Evolutionary conservation across 2,113 vertebrate species (phyloP).

Genomic region (Propithecus coquereli): DNA sequence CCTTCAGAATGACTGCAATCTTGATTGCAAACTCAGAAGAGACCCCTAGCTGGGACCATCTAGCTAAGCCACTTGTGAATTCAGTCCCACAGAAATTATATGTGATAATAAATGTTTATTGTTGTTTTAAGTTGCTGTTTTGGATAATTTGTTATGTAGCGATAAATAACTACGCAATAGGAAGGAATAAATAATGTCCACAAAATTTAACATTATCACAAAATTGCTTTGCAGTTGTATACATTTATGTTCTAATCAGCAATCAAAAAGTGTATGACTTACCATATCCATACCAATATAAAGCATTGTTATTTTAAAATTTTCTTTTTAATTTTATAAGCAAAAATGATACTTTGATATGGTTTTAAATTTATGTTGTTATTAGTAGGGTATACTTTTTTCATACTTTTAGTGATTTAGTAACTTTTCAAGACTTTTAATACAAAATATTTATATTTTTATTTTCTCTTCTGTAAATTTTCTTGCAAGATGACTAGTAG

Average conservation of each 20-base stretch:
- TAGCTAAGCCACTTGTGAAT: not conserved
- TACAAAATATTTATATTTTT: not conserved
- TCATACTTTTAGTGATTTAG: not conserved
- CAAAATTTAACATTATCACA: not conserved
- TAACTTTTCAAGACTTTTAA: not conserved
- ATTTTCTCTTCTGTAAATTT: not conserved
- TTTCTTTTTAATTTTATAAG: not conserved
- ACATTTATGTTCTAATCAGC: not conserved
- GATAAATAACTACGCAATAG: not conserved
- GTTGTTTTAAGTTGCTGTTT: not conserved
- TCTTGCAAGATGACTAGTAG: not conserved
- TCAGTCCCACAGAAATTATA: not conserved
- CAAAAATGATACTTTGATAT: not conserved
- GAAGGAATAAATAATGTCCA: not conserved
- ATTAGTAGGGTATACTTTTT: not conserved
- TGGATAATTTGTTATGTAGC: not conserved
- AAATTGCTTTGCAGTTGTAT: not conserved
- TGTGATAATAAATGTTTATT: not conserved
- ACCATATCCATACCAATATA: not conserved
- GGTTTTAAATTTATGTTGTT: not conserved
- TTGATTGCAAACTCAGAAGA: not conserved
- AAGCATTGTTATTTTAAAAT: not conserved
- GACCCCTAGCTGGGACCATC: not conserved
- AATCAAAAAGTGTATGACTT: not conserved
- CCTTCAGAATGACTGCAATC: not conserved